A percentile compares a stretch with the other conserved stretches of the same genome.
These are phyloP conservation scores for Oenanthe oenanthe DNA, from an alignment of 2,113 vertebrate genomes.

Conservation along the genomic window DNA sequence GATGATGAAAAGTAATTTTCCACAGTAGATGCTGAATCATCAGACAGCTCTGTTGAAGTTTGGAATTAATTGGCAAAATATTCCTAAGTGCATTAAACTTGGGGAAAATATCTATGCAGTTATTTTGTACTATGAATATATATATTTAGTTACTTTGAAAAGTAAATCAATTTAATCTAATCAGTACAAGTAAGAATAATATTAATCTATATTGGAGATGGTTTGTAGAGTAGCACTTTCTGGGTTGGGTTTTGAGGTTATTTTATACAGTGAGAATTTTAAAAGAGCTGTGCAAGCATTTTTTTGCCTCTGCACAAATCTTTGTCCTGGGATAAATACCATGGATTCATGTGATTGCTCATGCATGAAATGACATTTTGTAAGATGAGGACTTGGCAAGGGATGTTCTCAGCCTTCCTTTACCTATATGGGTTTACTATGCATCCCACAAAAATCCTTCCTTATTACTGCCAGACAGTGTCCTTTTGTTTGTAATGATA, in stretches of 20 bases:
- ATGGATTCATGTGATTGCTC: neutral
- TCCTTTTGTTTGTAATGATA: neutral
- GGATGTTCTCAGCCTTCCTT: neutral
- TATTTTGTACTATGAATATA: neutral
- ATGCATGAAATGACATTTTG: neutral
- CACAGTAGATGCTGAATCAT: neutral
- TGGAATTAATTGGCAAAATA: neutral
- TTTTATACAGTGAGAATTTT: neutral
- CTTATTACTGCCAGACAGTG: neutral
- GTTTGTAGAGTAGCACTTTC: neutral
- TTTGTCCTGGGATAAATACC: neutral
- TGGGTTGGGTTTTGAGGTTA: fast-evolving
- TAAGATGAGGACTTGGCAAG: neutral
- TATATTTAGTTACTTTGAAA: neutral
- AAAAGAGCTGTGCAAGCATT: neutral
- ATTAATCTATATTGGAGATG: neutral
- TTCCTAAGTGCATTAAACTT: neutral
- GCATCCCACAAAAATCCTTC: neutral
- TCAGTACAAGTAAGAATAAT: neutral
- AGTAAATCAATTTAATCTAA: neutral
- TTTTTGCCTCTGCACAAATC: neutral
- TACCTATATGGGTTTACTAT: neutral
- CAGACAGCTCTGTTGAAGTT: neutral
- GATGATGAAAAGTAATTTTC: neutral
- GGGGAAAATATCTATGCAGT: neutral